Evolutionary conservation across 2,888 invertebrate species (phyloP).

Genomic region (Dryobotodes eremita): DNA sequence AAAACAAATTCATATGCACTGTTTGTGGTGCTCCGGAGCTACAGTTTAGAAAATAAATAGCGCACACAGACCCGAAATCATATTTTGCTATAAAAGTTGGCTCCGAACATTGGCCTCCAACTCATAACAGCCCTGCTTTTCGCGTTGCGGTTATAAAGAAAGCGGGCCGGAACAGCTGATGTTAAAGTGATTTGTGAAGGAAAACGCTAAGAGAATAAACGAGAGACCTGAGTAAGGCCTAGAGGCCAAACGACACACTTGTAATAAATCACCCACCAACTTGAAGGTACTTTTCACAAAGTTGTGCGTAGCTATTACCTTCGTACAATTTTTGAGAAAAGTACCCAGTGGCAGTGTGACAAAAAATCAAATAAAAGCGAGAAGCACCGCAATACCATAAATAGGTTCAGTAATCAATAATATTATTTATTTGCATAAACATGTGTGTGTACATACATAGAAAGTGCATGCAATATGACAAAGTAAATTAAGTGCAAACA

Average conservation of each 20-base stretch:
- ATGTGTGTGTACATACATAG: too few relatives aligned
- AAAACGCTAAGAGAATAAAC: constrained; percentile 48
- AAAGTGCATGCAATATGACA: too few relatives aligned
- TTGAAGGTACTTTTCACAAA: constrained; percentile 2
- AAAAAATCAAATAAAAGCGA: constrained; percentile 20
- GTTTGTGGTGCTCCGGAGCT: neutral
- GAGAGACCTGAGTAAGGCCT: constrained; percentile 41
- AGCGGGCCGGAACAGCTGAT: constrained; percentile 49
- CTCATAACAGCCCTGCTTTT: constrained; percentile 34
- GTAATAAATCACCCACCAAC: constrained; percentile 19
- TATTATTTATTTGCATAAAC: too few relatives aligned
- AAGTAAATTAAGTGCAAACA: too few relatives aligned
- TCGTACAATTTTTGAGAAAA: too few relatives aligned
- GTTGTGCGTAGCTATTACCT: too few relatives aligned
- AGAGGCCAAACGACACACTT: constrained; percentile 14
- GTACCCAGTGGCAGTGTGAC: too few relatives aligned
- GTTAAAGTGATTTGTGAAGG: constrained; percentile 57
- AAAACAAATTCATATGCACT: neutral
- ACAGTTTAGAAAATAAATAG: constrained; percentile 23
- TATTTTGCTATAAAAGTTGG: constrained; percentile 37
- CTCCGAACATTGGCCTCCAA: constrained; percentile 21
- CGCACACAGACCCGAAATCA: constrained; percentile 10
- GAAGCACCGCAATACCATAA: neutral
- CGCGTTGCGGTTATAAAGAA: constrained; percentile 46
- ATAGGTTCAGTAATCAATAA: too few relatives aligned